Evolutionary conservation across 2,888 invertebrate genomes (phyloP).

Genomic region (Gastrophysa polygoni): DNA sequence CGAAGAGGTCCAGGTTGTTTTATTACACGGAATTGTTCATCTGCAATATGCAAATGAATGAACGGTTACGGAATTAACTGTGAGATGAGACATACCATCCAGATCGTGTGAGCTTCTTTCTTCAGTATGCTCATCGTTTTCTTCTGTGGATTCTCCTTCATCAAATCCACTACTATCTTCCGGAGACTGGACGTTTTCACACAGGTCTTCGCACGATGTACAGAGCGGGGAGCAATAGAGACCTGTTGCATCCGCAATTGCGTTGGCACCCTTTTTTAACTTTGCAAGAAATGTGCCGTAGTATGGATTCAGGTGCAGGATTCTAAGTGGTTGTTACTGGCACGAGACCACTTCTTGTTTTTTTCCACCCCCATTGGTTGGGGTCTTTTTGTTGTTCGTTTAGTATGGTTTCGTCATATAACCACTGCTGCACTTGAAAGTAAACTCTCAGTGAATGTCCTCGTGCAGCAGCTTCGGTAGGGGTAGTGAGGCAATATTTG

Average conservation of each 20-base stretch:
- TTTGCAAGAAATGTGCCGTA: neutral
- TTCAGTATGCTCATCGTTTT: no score
- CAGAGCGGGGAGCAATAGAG: neutral
- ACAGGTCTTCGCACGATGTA: neutral
- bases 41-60: neutral
- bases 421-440: conserved; percentile 13
- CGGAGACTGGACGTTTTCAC: neutral
- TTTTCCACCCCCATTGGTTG: neutral
- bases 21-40: no score
- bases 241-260: neutral
- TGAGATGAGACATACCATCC: neutral
- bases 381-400: neutral
- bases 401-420: conserved; percentile 2
- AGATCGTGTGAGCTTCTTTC: conserved; percentile 3
- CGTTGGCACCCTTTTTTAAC: neutral
- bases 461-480: conserved; percentile 8
- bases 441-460: conserved; percentile 12
- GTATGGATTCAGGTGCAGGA: conserved; percentile 7
- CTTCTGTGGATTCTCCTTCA: conserved; percentile 2
- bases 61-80: conserved; percentile 1
- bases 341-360: conserved; percentile 1
- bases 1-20: neutral
- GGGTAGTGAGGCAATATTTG: neutral
- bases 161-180: neutral
- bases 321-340: conserved; percentile 9